Conservation (phyloP, 1,140 invertebrate species). For the Philotrypesis tridentata region DNA sequence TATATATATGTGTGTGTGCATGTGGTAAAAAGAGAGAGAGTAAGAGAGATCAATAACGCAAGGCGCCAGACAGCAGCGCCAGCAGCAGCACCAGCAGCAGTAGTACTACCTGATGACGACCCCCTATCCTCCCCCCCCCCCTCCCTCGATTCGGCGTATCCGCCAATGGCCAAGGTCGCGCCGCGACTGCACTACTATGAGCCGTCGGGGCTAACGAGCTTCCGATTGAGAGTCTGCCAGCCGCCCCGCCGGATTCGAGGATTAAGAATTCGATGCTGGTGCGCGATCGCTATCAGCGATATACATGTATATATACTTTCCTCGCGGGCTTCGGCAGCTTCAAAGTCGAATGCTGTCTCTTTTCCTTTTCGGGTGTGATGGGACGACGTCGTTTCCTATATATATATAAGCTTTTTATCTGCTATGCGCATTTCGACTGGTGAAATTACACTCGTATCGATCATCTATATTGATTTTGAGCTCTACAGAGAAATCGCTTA, state of each 20-base stretch:
- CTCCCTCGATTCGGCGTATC: neutral
- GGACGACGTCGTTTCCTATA: no score
- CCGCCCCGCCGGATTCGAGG: neutral
- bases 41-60: conserved; percentile 6
- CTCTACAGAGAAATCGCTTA: no score
- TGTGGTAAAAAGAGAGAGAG: conserved; percentile 19
- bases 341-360: no score
- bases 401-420: no score
- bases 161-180: conserved; percentile 35
- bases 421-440: no score
- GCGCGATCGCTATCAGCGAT: no score
- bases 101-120: neutral
- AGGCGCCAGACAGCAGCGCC: neutral
- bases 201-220: neutral
- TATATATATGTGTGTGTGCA: neutral
- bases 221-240: neutral
- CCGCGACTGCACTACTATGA: neutral
- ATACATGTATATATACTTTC: no score
- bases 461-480: no score
- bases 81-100: neutral
- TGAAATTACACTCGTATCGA: no score
- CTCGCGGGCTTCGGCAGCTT: no score
- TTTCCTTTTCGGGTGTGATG: no score
- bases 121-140: neutral
- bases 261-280: neutral